A percentile compares a stretch with the other conserved stretches of the same genome.
These are phyloP conservation scores for Sinonovacula constricta DNA, from an alignment of 1,140 invertebrate species.

Conservation along the genomic window DNA sequence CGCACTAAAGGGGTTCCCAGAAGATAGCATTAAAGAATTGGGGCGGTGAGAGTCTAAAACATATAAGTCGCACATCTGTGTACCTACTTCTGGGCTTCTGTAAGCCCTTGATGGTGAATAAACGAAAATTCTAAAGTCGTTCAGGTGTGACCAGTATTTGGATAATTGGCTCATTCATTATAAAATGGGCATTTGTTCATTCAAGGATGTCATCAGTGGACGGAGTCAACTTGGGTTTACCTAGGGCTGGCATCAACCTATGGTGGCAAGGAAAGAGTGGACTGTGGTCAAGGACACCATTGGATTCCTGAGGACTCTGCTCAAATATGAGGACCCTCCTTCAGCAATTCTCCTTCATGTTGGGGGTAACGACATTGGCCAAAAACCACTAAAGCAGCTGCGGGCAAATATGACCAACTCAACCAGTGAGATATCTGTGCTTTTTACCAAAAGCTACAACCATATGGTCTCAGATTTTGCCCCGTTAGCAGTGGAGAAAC, in stretches of 20 bases:
- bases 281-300: background rate
- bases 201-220: background rate
- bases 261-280: background rate
- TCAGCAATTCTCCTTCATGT: background rate
- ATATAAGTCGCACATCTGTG: background rate
- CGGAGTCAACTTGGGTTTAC: background rate
- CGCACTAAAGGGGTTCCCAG: background rate
- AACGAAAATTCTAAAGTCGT: background rate
- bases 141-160: background rate
- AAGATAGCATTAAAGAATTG: background rate
- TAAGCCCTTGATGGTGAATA: background rate
- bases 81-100: background rate
- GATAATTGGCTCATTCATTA: background rate
- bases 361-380: background rate
- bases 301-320: background rate
- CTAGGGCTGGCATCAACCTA: background rate
- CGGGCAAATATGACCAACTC: background rate
- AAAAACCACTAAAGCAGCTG: background rate
- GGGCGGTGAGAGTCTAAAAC: background rate
- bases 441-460: background rate
- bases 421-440: background rate
- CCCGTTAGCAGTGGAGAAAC: too few relatives aligned
- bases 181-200: background rate
- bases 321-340: background rate
- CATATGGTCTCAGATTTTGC: background rate